Evolutionary conservation across 2,113 vertebrate genomes (phyloP).

Genomic region (Archocentrus centrarchus): DNA sequence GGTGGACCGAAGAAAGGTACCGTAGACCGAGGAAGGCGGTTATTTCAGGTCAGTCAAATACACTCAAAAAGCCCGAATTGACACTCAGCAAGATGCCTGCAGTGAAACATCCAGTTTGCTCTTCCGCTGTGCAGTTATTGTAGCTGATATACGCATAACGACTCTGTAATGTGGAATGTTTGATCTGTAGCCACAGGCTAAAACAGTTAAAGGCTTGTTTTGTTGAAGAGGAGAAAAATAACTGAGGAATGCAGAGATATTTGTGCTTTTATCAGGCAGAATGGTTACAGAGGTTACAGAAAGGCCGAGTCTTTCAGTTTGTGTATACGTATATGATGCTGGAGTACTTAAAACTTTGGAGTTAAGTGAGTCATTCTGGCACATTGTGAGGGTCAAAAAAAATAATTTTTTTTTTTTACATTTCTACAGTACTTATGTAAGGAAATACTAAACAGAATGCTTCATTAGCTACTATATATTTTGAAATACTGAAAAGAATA

Average conservation of each 20-base stretch:
- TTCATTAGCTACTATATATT: not conserved
- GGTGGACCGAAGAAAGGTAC: not conserved
- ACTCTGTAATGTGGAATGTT: conserved; percentile 42
- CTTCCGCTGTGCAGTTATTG: conserved; percentile 22
- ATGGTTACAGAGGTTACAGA: not conserved
- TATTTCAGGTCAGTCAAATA: conserved; percentile 38
- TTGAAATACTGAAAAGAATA: not conserved
- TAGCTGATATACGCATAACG: conserved; percentile 29
- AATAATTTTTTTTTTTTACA: not conserved
- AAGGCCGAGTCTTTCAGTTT: not conserved
- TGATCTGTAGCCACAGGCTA: conserved; percentile 40
- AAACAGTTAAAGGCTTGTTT: conserved; percentile 52
- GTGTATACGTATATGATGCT: not conserved
- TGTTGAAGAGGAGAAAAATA: conserved; percentile 40
- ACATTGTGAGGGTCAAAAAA: not conserved
- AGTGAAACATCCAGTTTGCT: conserved; percentile 37
- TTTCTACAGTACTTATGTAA: not conserved
- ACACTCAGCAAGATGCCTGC: conserved; percentile 27
- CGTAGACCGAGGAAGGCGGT: conserved; percentile 12
- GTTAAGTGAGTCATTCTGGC: not conserved
- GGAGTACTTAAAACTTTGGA: not conserved
- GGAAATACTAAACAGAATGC: not conserved
- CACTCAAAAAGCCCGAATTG: conserved; percentile 14
- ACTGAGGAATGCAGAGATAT: conserved; percentile 24
- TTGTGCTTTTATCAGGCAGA: conserved; percentile 26